These are phyloP conservation scores for Moxostoma hubbsi DNA, from an alignment of 2,797 vertebrate genomes.

Conservation along the genomic window DNA sequence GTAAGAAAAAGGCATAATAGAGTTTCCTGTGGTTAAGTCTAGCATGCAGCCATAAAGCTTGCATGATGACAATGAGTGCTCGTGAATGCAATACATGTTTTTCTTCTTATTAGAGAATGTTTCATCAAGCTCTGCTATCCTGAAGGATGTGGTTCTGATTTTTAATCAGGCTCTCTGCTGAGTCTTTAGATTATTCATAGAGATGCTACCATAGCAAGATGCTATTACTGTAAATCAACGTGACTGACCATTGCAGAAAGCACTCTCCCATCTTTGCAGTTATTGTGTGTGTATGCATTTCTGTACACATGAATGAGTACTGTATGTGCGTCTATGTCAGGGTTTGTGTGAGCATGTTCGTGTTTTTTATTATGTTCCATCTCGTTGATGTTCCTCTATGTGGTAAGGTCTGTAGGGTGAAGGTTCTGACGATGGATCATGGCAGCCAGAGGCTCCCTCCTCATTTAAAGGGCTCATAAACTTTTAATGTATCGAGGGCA, in stretches of 20 bases:
- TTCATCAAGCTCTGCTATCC: background rate
- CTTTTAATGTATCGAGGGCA: conserved; percentile 74
- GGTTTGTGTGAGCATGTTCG: background rate
- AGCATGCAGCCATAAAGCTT: background rate
- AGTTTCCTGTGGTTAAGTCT: no score
- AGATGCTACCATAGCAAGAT: background rate
- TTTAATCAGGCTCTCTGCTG: conserved; percentile 11
- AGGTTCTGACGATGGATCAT: conserved; percentile 69
- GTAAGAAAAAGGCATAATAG: no score
- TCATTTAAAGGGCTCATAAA: conserved; percentile 76
- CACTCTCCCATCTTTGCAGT: no score
- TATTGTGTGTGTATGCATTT: background rate
- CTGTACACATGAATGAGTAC: background rate
- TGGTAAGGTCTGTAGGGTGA: conserved; percentile 52
- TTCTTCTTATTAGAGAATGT: conserved; percentile 14
- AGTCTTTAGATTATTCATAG: conserved; percentile 20
- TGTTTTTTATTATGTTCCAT: background rate
- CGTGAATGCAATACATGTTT: background rate
- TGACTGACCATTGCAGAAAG: no score
- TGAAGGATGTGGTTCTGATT: background rate
- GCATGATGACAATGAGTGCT: background rate
- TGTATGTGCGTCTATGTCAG: background rate
- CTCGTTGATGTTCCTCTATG: background rate
- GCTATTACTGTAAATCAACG: no score
- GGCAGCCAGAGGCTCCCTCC: conserved; percentile 70